A percentile compares a stretch with the other conserved stretches of the same genome.
Conservation (phyloP, 2,797 vertebrate genomes). For the Lutjanus argentimaculatus region DNA sequence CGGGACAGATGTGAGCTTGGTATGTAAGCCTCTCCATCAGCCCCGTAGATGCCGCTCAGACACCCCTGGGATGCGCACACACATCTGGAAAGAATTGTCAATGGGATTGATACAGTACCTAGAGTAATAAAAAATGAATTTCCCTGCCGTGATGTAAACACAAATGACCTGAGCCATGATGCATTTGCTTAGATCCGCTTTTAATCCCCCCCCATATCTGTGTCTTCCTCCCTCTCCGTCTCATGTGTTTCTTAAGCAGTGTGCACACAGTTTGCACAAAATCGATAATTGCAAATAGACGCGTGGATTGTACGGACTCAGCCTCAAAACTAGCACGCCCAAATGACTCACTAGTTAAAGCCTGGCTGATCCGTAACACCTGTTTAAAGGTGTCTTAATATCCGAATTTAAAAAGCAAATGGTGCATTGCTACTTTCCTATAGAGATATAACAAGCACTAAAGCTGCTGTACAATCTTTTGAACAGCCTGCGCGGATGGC, state of each 20-base stretch:
- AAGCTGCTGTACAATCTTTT: conserved; percentile 60
- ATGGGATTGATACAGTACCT: conserved; percentile 79
- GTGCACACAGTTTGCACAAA: conserved; percentile 50
- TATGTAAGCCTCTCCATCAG: conserved; percentile 78
- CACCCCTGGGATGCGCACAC: conserved; percentile 75
- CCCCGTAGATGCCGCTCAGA: conserved; percentile 72
- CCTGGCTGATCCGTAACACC: conserved; percentile 49
- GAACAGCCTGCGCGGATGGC: conserved; percentile 62
- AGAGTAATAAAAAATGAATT: conserved; percentile 86
- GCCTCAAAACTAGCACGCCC: conserved; percentile 19
- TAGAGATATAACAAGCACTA: conserved; percentile 63
- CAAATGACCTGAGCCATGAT: conserved; percentile 76
- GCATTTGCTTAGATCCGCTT: conserved; percentile 71
- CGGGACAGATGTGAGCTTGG: conserved; percentile 85
- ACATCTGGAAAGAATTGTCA: conserved; percentile 87
- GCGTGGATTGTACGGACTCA: conserved; percentile 13
- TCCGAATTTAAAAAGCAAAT: conserved; percentile 57
- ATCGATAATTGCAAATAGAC: conserved; percentile 44
- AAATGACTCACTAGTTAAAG: conserved; percentile 35
- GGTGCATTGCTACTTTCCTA: conserved; percentile 54
- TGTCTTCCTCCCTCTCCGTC: conserved; percentile 41
- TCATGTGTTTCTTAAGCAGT: conserved; percentile 27
- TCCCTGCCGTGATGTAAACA: conserved; percentile 79
- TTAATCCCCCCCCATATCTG: conserved; percentile 53
- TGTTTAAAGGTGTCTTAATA: conserved; percentile 61